These are phyloP conservation scores for Callaeas wilsoni DNA, from an alignment of 2,113 vertebrate species.

Conservation along the genomic window DNA sequence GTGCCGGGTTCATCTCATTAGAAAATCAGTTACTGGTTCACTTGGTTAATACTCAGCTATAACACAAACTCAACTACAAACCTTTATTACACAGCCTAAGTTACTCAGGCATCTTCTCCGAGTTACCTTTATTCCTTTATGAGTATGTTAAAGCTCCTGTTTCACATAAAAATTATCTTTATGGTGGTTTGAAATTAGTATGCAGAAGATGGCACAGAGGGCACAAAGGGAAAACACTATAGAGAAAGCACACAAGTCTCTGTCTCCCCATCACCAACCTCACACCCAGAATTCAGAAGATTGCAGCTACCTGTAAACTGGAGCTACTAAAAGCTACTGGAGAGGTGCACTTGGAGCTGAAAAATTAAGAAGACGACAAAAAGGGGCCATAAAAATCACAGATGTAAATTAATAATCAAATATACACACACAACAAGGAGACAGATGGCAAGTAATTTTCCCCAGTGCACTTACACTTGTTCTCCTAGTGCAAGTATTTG, in stretches of 20 bases:
- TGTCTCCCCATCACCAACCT: not conserved
- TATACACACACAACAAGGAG: conserved; percentile 37
- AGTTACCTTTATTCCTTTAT: not conserved
- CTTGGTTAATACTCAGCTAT: not conserved
- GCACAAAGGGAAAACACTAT: not conserved
- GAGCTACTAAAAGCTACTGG: not conserved
- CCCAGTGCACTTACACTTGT: conserved; percentile 51
- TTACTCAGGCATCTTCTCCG: not conserved
- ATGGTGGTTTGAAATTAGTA: not conserved
- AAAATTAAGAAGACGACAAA: not conserved
- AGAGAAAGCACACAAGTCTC: not conserved
- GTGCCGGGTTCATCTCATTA: not conserved
- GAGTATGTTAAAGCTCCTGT: not conserved
- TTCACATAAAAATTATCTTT: not conserved
- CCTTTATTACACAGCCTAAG: not conserved
- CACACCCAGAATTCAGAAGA: not conserved
- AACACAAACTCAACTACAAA: not conserved
- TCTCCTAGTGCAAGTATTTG: conserved; percentile 55
- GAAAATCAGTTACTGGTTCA: not conserved
- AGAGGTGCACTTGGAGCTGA: not conserved
- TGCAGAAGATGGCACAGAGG: not conserved
- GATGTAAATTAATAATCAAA: conserved; percentile 62
- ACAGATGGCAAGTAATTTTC: conserved; percentile 71
- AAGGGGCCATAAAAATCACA: not conserved
- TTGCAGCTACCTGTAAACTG: not conserved